These are phyloP conservation scores for Pyrocoelia pectoralis DNA, from an alignment of 2,888 invertebrate species.

Conservation along the genomic window DNA sequence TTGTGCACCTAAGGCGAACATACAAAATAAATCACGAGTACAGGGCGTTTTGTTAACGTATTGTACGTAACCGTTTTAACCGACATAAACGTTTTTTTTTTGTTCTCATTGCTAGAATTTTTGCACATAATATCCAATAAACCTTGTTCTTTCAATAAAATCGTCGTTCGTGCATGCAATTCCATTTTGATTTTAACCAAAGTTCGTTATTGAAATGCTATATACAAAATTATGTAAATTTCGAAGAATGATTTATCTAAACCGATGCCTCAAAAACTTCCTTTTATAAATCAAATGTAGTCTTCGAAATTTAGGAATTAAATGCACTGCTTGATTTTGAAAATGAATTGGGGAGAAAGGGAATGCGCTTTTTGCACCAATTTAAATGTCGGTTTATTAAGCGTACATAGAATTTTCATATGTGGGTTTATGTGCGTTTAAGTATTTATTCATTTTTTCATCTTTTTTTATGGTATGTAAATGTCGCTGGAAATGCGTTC, in stretches of 20 bases:
- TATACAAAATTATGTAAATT: constrained; percentile 6
- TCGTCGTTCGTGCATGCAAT: no score
- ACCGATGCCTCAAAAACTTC: background rate
- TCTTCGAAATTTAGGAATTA: background rate
- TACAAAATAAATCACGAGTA: no score
- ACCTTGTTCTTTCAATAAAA: no score
- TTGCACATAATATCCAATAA: no score
- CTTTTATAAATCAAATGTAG: constrained; percentile 7
- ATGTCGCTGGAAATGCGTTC: background rate
- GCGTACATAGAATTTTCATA: background rate
- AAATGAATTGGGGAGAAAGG: background rate
- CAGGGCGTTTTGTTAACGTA: no score
- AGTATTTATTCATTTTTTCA: background rate
- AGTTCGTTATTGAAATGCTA: no score
- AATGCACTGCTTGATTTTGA: constrained; percentile 5
- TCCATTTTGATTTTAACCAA: no score
- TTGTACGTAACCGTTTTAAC: no score
- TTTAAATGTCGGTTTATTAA: background rate
- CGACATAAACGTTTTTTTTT: no score
- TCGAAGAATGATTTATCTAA: background rate
- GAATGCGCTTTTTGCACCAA: background rate
- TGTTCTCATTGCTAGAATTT: no score
- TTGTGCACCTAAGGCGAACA: background rate
- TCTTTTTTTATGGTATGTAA: background rate
- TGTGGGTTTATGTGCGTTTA: background rate